phyloP scores from a whole-genome alignment of 1,140 invertebrate genomes.

The Tetramorium alpestre region DNA sequence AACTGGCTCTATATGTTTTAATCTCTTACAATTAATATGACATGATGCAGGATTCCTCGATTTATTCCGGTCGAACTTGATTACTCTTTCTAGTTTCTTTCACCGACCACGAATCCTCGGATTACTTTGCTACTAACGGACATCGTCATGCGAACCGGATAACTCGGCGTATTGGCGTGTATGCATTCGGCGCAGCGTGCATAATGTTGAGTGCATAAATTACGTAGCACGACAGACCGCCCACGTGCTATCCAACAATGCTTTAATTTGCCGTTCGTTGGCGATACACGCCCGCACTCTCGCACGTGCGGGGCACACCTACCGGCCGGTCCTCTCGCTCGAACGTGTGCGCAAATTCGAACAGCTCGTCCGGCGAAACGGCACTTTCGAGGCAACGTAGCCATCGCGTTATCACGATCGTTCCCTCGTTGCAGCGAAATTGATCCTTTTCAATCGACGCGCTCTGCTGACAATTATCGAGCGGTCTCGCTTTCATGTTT shows the following conservation, averaged over 20 bases:
- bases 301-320: conserved; percentile 34
- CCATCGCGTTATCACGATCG: neutral
- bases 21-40: too few species aligned
- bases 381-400: neutral
- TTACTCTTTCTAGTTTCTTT: neutral
- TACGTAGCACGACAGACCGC: conserved; percentile 65
- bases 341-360: neutral
- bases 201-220: conserved; percentile 65
- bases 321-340: conserved; percentile 1
- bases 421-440: neutral
- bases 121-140: conserved; percentile 26
- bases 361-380: conserved; percentile 35
- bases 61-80: neutral
- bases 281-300: conserved; percentile 48
- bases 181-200: conserved; percentile 16
- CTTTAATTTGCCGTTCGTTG: conserved; percentile 70
- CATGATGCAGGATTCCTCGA: neutral
- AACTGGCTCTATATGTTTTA: too few species aligned
- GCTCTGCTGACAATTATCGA: neutral
- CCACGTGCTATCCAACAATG: conserved; percentile 64
- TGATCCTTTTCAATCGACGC: neutral
- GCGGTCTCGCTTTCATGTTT: neutral
- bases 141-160: neutral
- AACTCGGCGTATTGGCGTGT: conserved; percentile 1
- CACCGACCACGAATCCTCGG: neutral